These are phyloP conservation scores for Heliothis subflexa DNA, from an alignment of 1,140 invertebrate species.

Conservation along the genomic window DNA sequence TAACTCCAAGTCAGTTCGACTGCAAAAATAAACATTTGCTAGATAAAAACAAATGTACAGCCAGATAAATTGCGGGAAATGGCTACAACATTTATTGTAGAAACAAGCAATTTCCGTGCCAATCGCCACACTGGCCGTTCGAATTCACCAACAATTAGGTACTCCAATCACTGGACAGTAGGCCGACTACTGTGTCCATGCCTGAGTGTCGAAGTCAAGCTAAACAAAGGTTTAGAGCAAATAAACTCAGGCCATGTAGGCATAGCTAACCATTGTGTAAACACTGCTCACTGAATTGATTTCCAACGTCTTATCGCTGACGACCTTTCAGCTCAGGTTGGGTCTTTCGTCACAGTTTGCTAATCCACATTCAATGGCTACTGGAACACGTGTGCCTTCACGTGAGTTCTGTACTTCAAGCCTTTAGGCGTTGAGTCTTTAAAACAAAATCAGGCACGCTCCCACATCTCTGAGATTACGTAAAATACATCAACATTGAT, in stretches of 20 bases:
- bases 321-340: conserved; percentile 27
- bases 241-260: not conserved
- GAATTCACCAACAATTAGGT: conserved; percentile 33
- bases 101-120: conserved; percentile 35
- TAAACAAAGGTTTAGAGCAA: conserved; percentile 21
- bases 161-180: conserved; percentile 24
- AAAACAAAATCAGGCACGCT: not conserved
- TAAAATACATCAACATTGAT: conserved; percentile 4
- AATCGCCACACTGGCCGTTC: conserved; percentile 29
- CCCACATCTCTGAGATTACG: not conserved
- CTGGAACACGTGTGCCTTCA: conserved; percentile 3
- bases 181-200: not conserved
- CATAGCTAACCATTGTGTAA: conserved; percentile 4
- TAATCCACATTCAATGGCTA: conserved; percentile 29
- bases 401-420: conserved; percentile 6
- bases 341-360: conserved; percentile 25
- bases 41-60: conserved; percentile 27
- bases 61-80: conserved; percentile 31
- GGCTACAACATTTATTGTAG: conserved; percentile 12
- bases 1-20: conserved; percentile 2
- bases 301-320: conserved; percentile 29
- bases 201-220: not conserved
- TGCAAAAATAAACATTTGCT: conserved; percentile 16
- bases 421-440: not conserved
- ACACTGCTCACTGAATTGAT: not conserved